Evolutionary conservation across 2,113 vertebrate genomes (phyloP).

Genomic region (Calonectris borealis): DNA sequence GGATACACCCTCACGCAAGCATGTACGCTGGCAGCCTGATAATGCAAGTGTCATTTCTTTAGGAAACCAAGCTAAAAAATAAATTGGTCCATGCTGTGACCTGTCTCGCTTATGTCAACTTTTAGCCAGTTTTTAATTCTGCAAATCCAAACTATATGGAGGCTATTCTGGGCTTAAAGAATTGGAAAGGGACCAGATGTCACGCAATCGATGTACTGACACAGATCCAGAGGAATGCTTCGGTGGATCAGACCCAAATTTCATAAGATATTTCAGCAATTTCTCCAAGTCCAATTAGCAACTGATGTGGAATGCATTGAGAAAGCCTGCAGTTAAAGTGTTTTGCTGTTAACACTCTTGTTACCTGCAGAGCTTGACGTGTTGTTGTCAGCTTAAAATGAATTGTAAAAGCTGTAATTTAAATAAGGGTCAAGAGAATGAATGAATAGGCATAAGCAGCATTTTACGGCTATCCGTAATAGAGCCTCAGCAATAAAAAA

Average conservation of each 20-base stretch:
- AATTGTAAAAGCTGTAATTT: background rate
- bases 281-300: constrained; percentile 36
- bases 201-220: background rate
- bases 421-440: constrained; percentile 6
- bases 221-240: background rate
- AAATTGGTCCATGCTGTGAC: background rate
- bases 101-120: background rate
- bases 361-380: background rate
- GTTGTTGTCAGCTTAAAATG: background rate
- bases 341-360: background rate
- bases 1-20: background rate
- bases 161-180: background rate
- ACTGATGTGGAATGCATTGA: background rate
- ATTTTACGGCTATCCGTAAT: background rate
- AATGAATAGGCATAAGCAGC: background rate
- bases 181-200: background rate
- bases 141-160: background rate
- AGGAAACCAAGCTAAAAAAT: background rate
- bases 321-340: background rate
- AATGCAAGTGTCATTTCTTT: background rate
- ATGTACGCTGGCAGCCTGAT: background rate
- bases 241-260: background rate
- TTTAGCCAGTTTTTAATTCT: background rate
- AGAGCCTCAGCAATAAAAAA: background rate
- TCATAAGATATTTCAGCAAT: background rate